Base-by-base conservation (phyloP, 2,888 invertebrate species). In the Hofmannophila pseudospretella region DNA sequence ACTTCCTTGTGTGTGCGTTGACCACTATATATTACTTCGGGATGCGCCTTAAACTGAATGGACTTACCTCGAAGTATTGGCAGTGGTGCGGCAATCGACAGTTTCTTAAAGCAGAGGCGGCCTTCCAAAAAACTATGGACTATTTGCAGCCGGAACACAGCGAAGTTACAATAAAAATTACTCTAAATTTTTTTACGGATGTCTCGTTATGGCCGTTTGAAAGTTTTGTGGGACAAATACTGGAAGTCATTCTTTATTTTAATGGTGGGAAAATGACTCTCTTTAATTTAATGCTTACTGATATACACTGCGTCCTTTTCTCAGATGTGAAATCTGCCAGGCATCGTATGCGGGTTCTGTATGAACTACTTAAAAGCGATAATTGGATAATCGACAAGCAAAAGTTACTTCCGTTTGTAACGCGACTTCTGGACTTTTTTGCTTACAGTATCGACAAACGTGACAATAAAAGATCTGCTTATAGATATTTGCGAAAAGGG, bases 371-470 rank as follows among this genome's bases (percentile, higher is more conserved):
- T 4, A 73, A 81, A 19, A 66, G 73, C 34, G 67, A 82, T 1
- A 63, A 72, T 29, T 89, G 89, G 89, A 54, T 78, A 12, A 67
- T 80, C 0, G 74, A 82, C 11, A 67, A 63, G 34, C 55, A 59
- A 5, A 78, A 78, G n/a, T 49, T 88, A 7, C 34, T 76, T 11
- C 67, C 71, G 0, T 75, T 80, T 10, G 58, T 88, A 1, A 71
- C 76, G 2, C 72, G 80, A 10, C 63, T 90, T 3, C 49, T 90
- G 34, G 68, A 74, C 20, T 75, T 89, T 39, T 89, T 88, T 41
- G 70, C 84, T 12, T 60, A 61, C 11, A 87, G 87, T 39, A 67
- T 88, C 42, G 47, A 32, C 20, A 58, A 32, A 39, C 39, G 44
- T 7, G 54, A 60, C 23, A 49, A 56, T 1, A 53, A 52, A 13